Evolutionary conservation across 2,797 vertebrate species (phyloP), one percentile per base, ranked within the genome.

Genomic region (Octomys mimax): DNA sequence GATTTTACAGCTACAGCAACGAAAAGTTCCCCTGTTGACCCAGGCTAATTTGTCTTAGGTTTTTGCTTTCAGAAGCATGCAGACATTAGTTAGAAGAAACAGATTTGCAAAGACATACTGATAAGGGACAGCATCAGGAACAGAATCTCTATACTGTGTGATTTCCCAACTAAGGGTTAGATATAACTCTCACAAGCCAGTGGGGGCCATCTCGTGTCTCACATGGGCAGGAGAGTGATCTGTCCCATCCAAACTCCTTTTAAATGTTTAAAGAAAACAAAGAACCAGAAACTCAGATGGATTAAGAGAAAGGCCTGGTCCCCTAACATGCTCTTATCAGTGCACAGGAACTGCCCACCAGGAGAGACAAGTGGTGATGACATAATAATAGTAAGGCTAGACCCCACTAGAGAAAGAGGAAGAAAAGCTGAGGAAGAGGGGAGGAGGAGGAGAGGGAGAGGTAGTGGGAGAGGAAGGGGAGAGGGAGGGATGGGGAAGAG

Each of bases 311-410:
- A 1, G 18, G 19, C 24, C 16, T 54, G 46, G 26, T 57, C 5
- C 0, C 21, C 1, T 33, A 52, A 5, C 61, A 52, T 0, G 36
- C 33, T 62, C 54, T 10, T 14, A 21, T 21, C 39, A 62, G 13
- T 2, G 46, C n/a, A 75, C 6, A 11, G 26, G 10, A 21, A 21
- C 3, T 36, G 18, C 46, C 18, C 83, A 54, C 26, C 14, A 71
- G n/a, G 57, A 92, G 33, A 39, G 52, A 31, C 39, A 24, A 24
- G 36, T 0, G 8, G 14, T 4, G 42, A 75, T 19, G 5, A 7
- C 21, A 33, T 19, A 21, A 4, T 0, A 0, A 5, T 0, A 28
- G 3, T 0, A 52, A 71, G 24, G 39, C 73, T 19, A 26, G 77
- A 33, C 14, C 89, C 2, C 0, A 64, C 13, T 5, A 3, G 21